Evolutionary conservation across 2,888 invertebrate genomes (phyloP).

Genomic region (Laothoe populi): DNA sequence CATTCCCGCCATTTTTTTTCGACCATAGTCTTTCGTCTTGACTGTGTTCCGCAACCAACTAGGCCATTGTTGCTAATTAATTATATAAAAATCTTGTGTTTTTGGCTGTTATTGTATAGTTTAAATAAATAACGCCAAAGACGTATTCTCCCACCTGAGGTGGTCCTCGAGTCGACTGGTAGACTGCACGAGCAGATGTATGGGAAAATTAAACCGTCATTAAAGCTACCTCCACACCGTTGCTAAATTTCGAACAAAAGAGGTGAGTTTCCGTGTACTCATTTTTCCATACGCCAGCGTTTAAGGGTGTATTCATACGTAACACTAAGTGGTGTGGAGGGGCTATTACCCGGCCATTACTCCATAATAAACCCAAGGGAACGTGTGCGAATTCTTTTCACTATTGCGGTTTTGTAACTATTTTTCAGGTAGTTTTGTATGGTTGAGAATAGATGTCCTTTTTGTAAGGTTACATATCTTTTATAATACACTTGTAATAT

Average conservation of each 20-base stretch:
- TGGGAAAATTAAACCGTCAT: slow-evolving; percentile 11
- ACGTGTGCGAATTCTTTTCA: slow-evolving; percentile 45
- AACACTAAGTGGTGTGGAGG: slow-evolving; percentile 51
- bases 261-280: slow-evolving; percentile 33
- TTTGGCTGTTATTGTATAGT: too few species aligned
- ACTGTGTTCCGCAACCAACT: too few species aligned
- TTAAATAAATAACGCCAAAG: too few species aligned
- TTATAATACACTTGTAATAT: too few species aligned
- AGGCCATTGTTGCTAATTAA: too few species aligned
- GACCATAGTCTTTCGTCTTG: too few species aligned
- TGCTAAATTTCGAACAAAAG: slow-evolving; percentile 19
- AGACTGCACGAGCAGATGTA: too few species aligned
- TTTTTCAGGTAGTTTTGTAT: neutral
- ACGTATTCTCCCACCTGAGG: too few species aligned
- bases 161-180: too few species aligned
- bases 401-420: slow-evolving; percentile 12
- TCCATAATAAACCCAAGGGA: slow-evolving; percentile 43
- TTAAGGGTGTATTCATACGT: slow-evolving; percentile 60
- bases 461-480: neutral
- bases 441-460: neutral
- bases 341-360: slow-evolving; percentile 57
- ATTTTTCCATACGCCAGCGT: slow-evolving; percentile 49
- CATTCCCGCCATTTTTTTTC: too few species aligned
- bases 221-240: neutral
- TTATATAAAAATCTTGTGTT: too few species aligned